Percentiles rank a stretch among this genome's conserved stretches.
These are phyloP conservation scores for Macaca mulatta DNA, from an alignment of 2,113 vertebrate genomes.

Conservation along the genomic window DNA sequence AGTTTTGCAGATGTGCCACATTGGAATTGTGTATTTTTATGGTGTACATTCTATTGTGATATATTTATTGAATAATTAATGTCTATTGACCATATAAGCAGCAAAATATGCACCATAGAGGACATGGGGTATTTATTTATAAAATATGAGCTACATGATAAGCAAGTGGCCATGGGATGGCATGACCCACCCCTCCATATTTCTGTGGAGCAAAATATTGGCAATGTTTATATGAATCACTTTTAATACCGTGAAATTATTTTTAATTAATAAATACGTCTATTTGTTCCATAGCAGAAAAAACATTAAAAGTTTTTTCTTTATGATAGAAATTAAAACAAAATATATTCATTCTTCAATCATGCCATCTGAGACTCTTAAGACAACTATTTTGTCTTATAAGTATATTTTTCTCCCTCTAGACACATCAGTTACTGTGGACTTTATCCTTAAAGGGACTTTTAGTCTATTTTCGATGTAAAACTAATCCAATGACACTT, in stretches of 20 bases:
- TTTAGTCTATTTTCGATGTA: neutral
- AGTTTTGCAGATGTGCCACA: neutral
- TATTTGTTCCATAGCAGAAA: neutral
- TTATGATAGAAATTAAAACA: conserved; percentile 36
- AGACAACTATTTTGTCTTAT: neutral
- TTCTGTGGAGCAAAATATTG: conserved; percentile 24
- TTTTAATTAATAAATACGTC: neutral
- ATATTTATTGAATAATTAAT: neutral
- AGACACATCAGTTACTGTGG: neutral
- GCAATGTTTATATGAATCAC: neutral
- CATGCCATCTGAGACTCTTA: neutral
- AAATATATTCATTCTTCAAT: neutral
- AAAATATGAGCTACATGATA: neutral
- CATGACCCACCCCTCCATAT: neutral
- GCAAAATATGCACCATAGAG: neutral
- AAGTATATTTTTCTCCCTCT: neutral
- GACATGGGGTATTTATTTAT: neutral
- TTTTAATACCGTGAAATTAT: conserved; percentile 3
- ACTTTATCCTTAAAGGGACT: neutral
- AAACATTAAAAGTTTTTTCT: conserved; percentile 13
- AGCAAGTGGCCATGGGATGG: neutral
- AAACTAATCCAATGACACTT: neutral
- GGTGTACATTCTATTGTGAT: neutral
- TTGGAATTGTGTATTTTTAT: conserved; percentile 20
- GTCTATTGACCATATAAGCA: neutral